These are phyloP conservation scores for Gila robusta DNA, from an alignment of 2,797 vertebrate genomes.

Conservation along the genomic window DNA sequence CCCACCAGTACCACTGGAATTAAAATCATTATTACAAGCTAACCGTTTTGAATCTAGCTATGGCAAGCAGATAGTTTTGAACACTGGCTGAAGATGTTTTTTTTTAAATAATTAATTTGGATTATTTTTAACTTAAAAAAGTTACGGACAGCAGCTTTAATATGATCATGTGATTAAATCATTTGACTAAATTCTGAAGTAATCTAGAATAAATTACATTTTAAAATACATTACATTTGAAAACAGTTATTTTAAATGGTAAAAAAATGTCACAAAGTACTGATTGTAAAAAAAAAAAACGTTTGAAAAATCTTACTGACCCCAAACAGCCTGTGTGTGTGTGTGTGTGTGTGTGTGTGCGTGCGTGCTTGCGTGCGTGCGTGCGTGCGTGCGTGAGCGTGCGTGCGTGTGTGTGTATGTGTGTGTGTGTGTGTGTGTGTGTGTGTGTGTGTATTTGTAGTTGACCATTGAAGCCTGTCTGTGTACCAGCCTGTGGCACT, in stretches of 20 bases:
- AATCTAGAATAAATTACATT: background rate
- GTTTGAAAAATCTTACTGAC: background rate
- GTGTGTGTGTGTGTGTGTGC: background rate
- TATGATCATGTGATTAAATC: background rate
- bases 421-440: background rate
- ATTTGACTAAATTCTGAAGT: background rate
- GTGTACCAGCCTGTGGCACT: constrained; percentile 21
- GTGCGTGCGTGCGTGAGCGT: background rate
- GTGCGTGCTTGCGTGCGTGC: too few relatives aligned
- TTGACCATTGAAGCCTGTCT: constrained; percentile 28
- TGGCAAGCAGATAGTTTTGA: too few relatives aligned
- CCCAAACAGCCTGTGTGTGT: background rate
- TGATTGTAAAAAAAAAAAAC: background rate
- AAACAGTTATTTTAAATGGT: background rate
- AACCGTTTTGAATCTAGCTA: too few relatives aligned
- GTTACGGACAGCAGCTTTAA: too few relatives aligned
- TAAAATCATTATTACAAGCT: too few relatives aligned
- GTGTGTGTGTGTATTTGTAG: background rate
- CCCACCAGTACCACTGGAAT: too few relatives aligned
- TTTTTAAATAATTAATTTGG: too few relatives aligned
- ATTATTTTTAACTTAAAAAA: too few relatives aligned
- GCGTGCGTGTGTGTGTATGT: background rate
- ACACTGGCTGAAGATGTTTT: too few relatives aligned
- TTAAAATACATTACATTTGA: too few relatives aligned
- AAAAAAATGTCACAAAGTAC: background rate